Conservation (phyloP, 2,888 invertebrate genomes). For the Herminia tarsipennalis region DNA sequence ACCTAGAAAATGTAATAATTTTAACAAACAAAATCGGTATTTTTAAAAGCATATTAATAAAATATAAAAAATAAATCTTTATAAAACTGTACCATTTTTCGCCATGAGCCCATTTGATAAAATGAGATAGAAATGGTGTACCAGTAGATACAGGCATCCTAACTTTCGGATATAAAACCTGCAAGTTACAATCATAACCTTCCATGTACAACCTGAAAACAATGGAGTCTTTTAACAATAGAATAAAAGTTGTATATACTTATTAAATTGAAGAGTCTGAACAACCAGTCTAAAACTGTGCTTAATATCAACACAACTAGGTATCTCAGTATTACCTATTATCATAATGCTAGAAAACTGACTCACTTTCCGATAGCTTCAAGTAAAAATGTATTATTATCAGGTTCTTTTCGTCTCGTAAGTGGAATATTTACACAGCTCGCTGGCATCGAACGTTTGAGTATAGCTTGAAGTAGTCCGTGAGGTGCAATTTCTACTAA, state of each 20-base stretch:
- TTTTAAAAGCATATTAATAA: background rate
- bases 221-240: slow-evolving; percentile 51
- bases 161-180: slow-evolving; percentile 89
- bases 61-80: background rate
- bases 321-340: too few species aligned
- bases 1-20: slow-evolving; percentile 28
- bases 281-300: background rate
- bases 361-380: slow-evolving; percentile 87
- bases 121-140: slow-evolving; percentile 92
- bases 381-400: slow-evolving; percentile 84
- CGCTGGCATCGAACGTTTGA: slow-evolving; percentile 89
- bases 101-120: slow-evolving; percentile 93
- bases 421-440: slow-evolving; percentile 89
- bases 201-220: slow-evolving; percentile 88
- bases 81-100: slow-evolving; percentile 84
- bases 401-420: slow-evolving; percentile 88
- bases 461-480: slow-evolving; percentile 92
- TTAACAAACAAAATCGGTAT: background rate
- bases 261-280: background rate
- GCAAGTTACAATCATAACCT: slow-evolving; percentile 89
- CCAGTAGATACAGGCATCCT: slow-evolving; percentile 92
- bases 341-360: too few species aligned
- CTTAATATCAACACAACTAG: too few species aligned
- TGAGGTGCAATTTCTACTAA: slow-evolving; percentile 96
- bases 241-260: background rate